Conservation (phyloP, 2,113 vertebrate species). For the Melanerpes formicivorus region DNA sequence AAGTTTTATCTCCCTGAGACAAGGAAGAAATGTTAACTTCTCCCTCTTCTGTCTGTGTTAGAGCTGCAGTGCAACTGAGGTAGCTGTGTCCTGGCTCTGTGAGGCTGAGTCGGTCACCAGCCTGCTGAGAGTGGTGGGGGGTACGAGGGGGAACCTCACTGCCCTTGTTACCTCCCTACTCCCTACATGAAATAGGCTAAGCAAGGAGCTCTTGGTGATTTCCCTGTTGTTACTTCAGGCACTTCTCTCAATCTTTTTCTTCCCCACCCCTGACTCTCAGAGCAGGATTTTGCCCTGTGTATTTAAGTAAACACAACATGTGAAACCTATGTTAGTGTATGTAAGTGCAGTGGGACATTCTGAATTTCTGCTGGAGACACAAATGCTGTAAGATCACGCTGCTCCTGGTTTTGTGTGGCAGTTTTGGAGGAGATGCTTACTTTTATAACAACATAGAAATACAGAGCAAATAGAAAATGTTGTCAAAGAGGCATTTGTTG, state of each 20-base stretch:
- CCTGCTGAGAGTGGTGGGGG: neutral
- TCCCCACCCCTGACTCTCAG: neutral
- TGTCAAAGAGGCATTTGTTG: constrained; percentile 23
- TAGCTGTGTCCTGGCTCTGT: neutral
- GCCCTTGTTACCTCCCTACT: neutral
- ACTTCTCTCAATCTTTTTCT: neutral
- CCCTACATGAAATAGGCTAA: neutral
- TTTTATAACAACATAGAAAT: constrained; percentile 37
- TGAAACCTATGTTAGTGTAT: neutral
- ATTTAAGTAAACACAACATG: neutral
- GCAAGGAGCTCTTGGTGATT: neutral
- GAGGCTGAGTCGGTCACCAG: neutral
- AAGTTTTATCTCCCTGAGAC: constrained; percentile 47
- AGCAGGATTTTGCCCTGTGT: neutral
- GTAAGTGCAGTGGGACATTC: neutral
- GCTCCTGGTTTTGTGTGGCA: neutral
- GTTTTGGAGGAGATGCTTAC: neutral
- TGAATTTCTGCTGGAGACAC: neutral
- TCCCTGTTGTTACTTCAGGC: neutral
- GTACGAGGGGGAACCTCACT: fast-evolving
- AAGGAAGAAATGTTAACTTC: constrained; percentile 33
- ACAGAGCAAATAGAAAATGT: too few relatives aligned
- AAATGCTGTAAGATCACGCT: neutral
- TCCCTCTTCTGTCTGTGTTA: neutral
- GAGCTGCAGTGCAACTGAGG: neutral